Conservation (phyloP, 2,797 vertebrate species). For the Amblyopsis hoosieri region DNA sequence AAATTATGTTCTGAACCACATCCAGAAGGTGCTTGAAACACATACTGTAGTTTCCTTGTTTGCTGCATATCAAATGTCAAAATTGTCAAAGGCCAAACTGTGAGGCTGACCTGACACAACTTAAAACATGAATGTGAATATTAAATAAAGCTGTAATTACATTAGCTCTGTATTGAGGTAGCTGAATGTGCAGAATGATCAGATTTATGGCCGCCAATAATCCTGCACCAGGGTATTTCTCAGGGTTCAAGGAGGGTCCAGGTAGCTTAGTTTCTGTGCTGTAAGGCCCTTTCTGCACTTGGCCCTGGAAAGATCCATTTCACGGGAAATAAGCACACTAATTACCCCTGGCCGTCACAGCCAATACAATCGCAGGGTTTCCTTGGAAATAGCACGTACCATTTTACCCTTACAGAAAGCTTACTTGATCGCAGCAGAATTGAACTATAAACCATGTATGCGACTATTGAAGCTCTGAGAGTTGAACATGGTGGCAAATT, state of each 20-base stretch:
- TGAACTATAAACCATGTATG: neutral
- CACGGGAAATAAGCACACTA: slow-evolving; percentile 39
- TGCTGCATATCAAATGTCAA: no score
- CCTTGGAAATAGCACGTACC: slow-evolving; percentile 1
- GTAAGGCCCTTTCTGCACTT: slow-evolving; percentile 1
- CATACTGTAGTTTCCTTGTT: no score
- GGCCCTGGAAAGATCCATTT: slow-evolving; percentile 28
- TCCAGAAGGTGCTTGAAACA: no score
- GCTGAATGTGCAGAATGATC: neutral
- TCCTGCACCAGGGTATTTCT: slow-evolving; percentile 2
- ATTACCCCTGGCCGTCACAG: slow-evolving; percentile 18
- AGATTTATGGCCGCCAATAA: slow-evolving; percentile 13
- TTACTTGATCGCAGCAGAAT: slow-evolving; percentile 4
- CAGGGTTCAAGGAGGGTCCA: slow-evolving; percentile 24
- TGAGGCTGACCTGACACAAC: no score
- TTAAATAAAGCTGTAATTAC: neutral
- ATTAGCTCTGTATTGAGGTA: neutral
- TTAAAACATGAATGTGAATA: neutral
- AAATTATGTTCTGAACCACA: no score
- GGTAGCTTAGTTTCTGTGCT: neutral
- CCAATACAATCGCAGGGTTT: slow-evolving; percentile 3
- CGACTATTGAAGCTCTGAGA: neutral
- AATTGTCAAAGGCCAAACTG: no score
- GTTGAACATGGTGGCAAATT: neutral
- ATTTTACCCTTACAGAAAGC: neutral